phyloP scores from a whole-genome alignment of 2,797 vertebrate genomes.

The Cryptoprocta ferox region DNA sequence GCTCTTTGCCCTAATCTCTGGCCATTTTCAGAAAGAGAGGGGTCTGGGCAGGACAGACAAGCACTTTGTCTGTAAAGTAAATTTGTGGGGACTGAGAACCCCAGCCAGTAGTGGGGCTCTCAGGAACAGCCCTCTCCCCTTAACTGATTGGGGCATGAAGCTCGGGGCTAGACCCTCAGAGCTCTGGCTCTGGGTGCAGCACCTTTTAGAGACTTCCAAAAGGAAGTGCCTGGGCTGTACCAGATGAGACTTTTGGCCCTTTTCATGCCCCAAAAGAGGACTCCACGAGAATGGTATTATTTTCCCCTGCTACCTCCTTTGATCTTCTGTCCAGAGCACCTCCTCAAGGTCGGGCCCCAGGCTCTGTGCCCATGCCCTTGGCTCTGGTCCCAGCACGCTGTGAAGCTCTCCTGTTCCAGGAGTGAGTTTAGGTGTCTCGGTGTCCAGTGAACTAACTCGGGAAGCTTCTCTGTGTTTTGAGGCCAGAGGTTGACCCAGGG shows the following conservation, averaged over 20 bases:
- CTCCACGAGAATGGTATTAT: neutral
- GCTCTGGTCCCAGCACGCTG: neutral
- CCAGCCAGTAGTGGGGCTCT: rapidly evolving
- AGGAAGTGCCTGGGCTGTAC: neutral
- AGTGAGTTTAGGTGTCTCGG: neutral
- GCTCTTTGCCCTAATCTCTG: neutral
- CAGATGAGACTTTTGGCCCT: neutral
- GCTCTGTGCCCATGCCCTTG: neutral
- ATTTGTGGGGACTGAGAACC: neutral
- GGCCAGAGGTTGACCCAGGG: neutral
- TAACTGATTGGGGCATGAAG: neutral
- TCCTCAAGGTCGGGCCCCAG: neutral
- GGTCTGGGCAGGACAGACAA: too few species aligned
- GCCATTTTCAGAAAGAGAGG: neutral
- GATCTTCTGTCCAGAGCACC: too few species aligned
- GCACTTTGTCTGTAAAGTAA: too few species aligned
- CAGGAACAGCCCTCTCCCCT: neutral
- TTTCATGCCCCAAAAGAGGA: neutral
- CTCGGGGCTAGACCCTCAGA: neutral
- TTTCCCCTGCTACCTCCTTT: neutral
- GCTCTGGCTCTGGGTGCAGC: neutral
- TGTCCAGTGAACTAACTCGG: neutral
- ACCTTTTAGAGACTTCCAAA: neutral
- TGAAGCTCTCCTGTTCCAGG: neutral
- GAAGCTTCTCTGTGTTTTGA: neutral